Base-by-base conservation (phyloP, 1,140 invertebrate species). In the Choristoneura fumiferana region DNA sequence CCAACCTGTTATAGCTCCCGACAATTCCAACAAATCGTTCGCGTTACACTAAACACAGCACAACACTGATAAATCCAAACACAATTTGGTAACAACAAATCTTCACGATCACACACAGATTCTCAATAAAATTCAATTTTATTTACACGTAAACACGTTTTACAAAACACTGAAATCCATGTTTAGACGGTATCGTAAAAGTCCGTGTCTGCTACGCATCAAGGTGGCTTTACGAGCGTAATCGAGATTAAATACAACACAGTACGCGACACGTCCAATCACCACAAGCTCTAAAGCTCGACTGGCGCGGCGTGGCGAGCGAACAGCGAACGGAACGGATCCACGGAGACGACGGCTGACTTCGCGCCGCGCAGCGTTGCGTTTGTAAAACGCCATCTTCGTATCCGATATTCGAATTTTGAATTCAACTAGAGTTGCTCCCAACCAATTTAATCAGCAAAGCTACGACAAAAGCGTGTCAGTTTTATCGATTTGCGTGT, bases 131-230 rank as follows among this genome's bases (percentile, higher is more conserved):
- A 56, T 29, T 13, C 18, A 8, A 49, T 22, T 49, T 49, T 49
- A 29, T 29, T 29, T 29, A 29, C 22, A 29, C 22, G 22, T 29
- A 49, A 49, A 49, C 33, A 38, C 55, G 49, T 58, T 55, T 52
- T 17, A 54, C 37, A 61, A 39, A 52, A 59, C 69, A 71, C 69
- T 63, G 69, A 67, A 70, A 63, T 65, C 68, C 65, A 49, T 58
- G 35, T 59, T 54, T 52, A 9, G 9, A 54, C 45, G 33, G 17
- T 61, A 5, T 56, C 22, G 22, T 29, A 29, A 29, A 61, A 49
- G n/a, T 10, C 53, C 10, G 12, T 18, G 60, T 69, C 69, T 71
- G 69, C 56, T 57, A 45, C 58, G 63, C 61, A 54, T 74, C 69
- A 65, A 57, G 60, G 45, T 55, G 58, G 36, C 37, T 62, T 58